phyloP scores from a whole-genome alignment of 2,888 invertebrate genomes.

The Ornithoptera priamus region DNA sequence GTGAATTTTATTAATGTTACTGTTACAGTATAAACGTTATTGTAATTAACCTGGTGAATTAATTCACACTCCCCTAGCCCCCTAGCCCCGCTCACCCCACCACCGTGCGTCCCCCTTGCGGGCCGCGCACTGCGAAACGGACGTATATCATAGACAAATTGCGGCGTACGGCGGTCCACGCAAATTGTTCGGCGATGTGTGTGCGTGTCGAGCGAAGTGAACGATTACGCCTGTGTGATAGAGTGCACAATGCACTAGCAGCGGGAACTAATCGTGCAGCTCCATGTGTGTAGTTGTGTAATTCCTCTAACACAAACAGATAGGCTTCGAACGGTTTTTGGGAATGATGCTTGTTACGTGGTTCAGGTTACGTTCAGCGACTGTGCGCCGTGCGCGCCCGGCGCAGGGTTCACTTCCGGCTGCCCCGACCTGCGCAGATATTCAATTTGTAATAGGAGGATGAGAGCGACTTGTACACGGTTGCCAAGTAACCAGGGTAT shows the following conservation, averaged over 20 bases:
- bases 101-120: too few relatives aligned
- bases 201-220: neutral
- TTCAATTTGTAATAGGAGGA: conserved; percentile 41
- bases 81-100: too few relatives aligned
- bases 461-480: conserved; percentile 45
- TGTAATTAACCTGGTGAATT: conserved; percentile 21
- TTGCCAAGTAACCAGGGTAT: conserved; percentile 53
- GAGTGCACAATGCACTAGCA: neutral
- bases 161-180: conserved; percentile 4
- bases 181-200: conserved; percentile 3
- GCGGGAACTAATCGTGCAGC: neutral
- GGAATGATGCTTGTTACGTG: conserved; percentile 39
- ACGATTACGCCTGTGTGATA: neutral
- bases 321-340: conserved; percentile 41
- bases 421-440: conserved; percentile 31
- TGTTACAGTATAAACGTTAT: conserved; percentile 8
- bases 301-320: conserved; percentile 43
- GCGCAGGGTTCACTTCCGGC: conserved; percentile 32
- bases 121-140: conserved; percentile 8
- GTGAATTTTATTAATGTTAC: too few relatives aligned
- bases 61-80: conserved; percentile 7
- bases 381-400: conserved; percentile 24
- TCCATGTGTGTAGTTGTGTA: conserved; percentile 34
- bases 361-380: conserved; percentile 1
- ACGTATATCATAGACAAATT: conserved; percentile 27